Conservation (phyloP, 2,888 invertebrate species). For the Tipula helvola region DNA sequence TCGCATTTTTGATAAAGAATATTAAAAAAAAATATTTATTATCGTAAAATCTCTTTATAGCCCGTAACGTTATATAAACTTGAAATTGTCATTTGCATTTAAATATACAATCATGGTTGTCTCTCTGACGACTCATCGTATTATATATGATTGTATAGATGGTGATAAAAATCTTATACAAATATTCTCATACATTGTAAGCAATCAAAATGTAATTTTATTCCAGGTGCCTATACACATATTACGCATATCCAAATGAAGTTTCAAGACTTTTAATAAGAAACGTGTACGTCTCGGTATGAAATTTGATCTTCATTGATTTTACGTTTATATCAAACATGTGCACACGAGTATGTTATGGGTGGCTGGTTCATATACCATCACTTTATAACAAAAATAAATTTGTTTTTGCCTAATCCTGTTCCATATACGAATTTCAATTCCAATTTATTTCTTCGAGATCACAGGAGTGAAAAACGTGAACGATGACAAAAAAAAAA, state of each 20-base stretch:
- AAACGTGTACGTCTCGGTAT: not conserved
- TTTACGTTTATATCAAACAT: not conserved
- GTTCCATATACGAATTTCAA: not conserved
- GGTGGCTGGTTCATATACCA: too few species aligned
- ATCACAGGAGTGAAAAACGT: not conserved
- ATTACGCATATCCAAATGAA: not conserved
- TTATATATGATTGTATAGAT: too few species aligned
- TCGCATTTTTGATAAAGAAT: too few species aligned
- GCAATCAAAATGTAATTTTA: not conserved
- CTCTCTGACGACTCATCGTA: too few species aligned
- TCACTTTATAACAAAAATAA: too few species aligned
- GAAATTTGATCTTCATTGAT: not conserved
- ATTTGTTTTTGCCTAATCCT: not conserved
- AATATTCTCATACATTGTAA: not conserved
- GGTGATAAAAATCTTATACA: too few species aligned
- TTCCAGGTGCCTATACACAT: not conserved
- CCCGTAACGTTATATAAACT: too few species aligned
- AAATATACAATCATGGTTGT: too few species aligned
- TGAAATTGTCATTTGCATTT: too few species aligned
- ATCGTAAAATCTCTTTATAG: too few species aligned
- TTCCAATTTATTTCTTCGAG: not conserved
- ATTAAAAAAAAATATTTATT: too few species aligned
- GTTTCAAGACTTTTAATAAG: not conserved
- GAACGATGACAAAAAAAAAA: not conserved
- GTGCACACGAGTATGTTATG: not conserved